Evolutionary conservation across 2,113 vertebrate species (phyloP), one percentile per base, ranked within the genome.

Genomic region (Pantherophis guttatus): DNA sequence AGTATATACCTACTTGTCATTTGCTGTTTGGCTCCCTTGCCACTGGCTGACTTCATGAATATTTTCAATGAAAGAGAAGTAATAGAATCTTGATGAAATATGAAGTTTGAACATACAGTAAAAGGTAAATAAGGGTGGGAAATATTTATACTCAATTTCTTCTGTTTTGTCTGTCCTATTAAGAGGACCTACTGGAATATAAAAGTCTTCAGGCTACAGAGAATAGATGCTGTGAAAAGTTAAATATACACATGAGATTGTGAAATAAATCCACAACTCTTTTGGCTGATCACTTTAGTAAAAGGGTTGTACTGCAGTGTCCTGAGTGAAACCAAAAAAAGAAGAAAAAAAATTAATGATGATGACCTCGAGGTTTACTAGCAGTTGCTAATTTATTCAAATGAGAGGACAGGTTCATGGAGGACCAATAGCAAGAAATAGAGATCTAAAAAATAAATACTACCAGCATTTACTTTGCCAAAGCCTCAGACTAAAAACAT

Each of bases 401-500:
- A 89, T 21, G 13, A 39, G 19, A 0, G 44, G 4, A 91, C 23
- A 87, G 19, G 23, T 54, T 89, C 13, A 13, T 29, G 50, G 29
- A 90, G 11, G 70, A 11, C 26, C 50, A 10, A 15, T 7, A 50
- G 62, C 7, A 50, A 75, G 23, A 81, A 53, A 87, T 7, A 17
- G 33, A 59, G 53, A 54, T 81, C 55, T 86, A 50, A 90, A 90
- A 90, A 90, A 55, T 39, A 57, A 44, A 6, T 90, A 39, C 53
- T 86, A 91, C 55, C 24, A 65, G 23, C 1, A 26, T 62, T 89
- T 75, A 90, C 4, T 89, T 6, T 91, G 7, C 2, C 57, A 93
- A 92, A 91, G 90, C 44, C 5, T 44, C 9, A 93, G 89, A 8
- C 10, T 24, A 94, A 90, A 58, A 90, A 87, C 13, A 90, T 91